Evolutionary conservation across 2,888 invertebrate species (phyloP), one percentile per base, ranked within the genome.

Genomic region (Pterostichus niger): DNA sequence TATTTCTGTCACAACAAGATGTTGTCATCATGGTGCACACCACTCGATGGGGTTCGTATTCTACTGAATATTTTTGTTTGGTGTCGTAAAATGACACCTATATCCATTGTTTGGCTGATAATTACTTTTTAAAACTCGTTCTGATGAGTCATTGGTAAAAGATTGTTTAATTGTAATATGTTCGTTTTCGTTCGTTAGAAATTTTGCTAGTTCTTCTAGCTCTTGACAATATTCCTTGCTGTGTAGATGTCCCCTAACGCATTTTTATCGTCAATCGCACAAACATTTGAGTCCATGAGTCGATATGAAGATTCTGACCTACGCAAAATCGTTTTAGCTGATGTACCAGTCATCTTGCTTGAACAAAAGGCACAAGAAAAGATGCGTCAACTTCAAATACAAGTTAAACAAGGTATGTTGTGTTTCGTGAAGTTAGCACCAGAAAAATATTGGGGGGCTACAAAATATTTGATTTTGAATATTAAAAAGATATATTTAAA

Each of bases 281-380:
- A 49, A 35, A 76, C 54, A 10, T 83, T 83, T 31, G 13, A n/a
- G 35, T 61, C 61, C 11, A 83, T 83, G 83, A 11, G 13, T 17
- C 83, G 77, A 3, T 97, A 96, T 88, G 96, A 96, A 88, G 92
- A 96, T 87, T 89, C 91, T 82, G 89, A 91, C 0, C 88, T 96
- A 1, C 93, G 95, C 86, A 90, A 91, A 77, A 90, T 93, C 84
- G 96, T 96, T 0, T 91, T 92, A 77, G 89, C 90, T 4, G 86
- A 93, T 15, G 94, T 98, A 83, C 97, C 97, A 0, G 85, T 95
- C 0, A 90, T 90, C 7, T 91, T 91, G 2, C 89, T 98, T 33
- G 93, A 94, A 86, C 88, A 92, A 46, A 91, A 91, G 85, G 95
- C 96, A 0, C 90, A 93, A 84, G 91, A 93, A 80, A 92, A 92